These are phyloP conservation scores for Zaprionus davidi DNA, from an alignment of 1,140 invertebrate genomes.

Conservation along the genomic window DNA sequence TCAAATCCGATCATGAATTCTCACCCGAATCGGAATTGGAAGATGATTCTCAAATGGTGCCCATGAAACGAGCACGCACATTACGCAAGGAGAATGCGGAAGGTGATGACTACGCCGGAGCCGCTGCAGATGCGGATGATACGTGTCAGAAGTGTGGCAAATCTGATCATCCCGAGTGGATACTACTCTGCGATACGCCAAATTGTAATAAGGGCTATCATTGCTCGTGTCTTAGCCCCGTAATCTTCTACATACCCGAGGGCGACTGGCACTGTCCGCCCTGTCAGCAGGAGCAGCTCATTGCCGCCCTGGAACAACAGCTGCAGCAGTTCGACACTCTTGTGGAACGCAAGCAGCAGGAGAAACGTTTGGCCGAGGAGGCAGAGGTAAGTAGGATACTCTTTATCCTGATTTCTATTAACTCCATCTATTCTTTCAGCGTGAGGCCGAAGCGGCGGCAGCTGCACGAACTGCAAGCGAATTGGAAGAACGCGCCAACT, in stretches of 20 bases:
- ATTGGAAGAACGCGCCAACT: conserved; percentile 32
- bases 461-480: conserved; percentile 41
- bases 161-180: conserved; percentile 97
- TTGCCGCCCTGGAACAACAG: conserved; percentile 88
- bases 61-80: conserved; percentile 89
- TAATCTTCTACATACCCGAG: conserved; percentile 96
- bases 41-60: conserved; percentile 86
- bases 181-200: conserved; percentile 94
- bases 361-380: conserved; percentile 88
- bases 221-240: conserved; percentile 95
- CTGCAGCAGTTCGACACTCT: conserved; percentile 87
- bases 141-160: conserved; percentile 94
- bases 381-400: conserved; percentile 46
- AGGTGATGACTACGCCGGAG: conserved; percentile 74
- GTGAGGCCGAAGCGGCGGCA: conserved; percentile 32
- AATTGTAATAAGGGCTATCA: conserved; percentile 97
- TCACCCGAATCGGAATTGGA: conserved; percentile 90
- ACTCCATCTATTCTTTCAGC: conserved; percentile 8
- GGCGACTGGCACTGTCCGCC: conserved; percentile 99
- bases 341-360: conserved; percentile 89
- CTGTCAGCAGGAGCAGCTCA: conserved; percentile 93
- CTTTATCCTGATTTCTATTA: background rate
- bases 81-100: conserved; percentile 87
- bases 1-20: conserved; percentile 96
- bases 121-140: conserved; percentile 86